Conservation (phyloP, 2,797 vertebrate species). For the Simalia tracyae region DNA sequence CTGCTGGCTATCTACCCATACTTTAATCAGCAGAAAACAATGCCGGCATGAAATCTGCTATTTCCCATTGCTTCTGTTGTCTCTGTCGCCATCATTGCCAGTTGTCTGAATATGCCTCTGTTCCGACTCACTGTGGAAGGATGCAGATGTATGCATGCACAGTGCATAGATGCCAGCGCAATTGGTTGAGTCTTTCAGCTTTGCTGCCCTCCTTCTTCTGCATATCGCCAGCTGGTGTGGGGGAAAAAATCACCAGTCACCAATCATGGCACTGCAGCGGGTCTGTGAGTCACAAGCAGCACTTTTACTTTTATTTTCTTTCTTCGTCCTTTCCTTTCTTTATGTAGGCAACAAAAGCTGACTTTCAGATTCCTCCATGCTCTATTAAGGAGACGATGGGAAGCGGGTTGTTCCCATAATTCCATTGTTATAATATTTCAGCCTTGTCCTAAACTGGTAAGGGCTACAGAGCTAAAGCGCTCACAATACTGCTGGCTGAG, state of each 20-base stretch:
- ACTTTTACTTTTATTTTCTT: neutral
- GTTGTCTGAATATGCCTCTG: neutral
- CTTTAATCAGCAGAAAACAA: neutral
- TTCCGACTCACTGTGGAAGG: neutral
- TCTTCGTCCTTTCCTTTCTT: neutral
- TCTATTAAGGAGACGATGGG: neutral
- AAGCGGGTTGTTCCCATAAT: neutral
- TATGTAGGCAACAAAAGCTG: neutral
- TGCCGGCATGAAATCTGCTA: neutral
- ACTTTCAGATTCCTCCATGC: neutral
- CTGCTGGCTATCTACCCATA: neutral
- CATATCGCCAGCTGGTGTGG: neutral
- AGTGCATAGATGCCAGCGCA: neutral
- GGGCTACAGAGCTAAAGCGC: neutral
- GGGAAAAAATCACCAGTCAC: neutral
- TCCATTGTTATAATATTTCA: neutral
- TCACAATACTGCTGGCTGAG: neutral
- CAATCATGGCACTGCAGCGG: neutral
- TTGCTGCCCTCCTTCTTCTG: neutral
- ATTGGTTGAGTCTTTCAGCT: neutral
- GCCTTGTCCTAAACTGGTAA: neutral
- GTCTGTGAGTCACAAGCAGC: neutral
- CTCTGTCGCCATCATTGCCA: neutral
- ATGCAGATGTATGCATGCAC: neutral
- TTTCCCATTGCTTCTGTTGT: neutral